Evolutionary conservation across 2,113 vertebrate species (phyloP).

Genomic region (Meriones unguiculatus): DNA sequence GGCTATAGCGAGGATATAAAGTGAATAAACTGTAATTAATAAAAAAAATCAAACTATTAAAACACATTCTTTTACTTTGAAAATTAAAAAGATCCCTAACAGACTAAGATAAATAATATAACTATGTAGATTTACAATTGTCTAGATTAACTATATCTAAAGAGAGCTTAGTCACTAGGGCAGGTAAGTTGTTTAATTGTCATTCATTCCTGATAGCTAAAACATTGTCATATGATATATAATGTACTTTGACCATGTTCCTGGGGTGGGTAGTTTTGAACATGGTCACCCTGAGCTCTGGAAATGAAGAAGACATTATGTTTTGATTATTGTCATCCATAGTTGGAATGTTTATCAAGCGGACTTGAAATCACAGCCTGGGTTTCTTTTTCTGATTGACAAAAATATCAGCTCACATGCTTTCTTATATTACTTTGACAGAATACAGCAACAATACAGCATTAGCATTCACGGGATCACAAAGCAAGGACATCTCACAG

Average conservation of each 20-base stretch:
- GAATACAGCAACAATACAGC: background rate
- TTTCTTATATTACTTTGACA: background rate
- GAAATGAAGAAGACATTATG: background rate
- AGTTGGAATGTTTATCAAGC: background rate
- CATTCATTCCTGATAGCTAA: background rate
- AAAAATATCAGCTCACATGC: background rate
- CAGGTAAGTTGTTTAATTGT: background rate
- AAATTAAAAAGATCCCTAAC: constrained; percentile 28
- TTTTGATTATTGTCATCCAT: background rate
- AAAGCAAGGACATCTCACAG: background rate
- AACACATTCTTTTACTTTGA: background rate
- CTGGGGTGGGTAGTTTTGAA: background rate
- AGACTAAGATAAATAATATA: background rate
- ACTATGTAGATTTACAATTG: background rate
- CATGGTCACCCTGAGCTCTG: background rate
- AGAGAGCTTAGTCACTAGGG: background rate
- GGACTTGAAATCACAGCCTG: background rate
- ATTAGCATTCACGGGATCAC: background rate
- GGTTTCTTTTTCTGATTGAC: background rate
- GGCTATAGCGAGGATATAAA: no score
- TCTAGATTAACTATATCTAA: background rate
- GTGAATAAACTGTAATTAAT: no score
- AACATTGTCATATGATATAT: background rate
- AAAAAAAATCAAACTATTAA: background rate
- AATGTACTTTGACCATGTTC: background rate